phyloP scores from a whole-genome alignment of 2,888 invertebrate genomes.

The Caenorhabditis plicata region DNA sequence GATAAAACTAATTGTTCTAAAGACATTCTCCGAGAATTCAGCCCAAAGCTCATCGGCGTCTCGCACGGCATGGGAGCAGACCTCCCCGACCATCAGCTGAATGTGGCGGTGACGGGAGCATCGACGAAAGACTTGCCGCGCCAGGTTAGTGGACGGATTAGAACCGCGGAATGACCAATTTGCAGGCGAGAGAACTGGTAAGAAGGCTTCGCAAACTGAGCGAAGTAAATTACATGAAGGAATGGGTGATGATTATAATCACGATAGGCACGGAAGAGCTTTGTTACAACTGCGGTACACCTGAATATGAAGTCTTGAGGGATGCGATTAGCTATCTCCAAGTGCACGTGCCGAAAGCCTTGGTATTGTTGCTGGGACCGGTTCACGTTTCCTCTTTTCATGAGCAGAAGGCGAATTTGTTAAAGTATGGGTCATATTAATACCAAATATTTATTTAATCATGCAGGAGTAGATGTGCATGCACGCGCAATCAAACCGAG shows the following conservation, averaged over 20 bases:
- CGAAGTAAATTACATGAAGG: slow-evolving; percentile 50
- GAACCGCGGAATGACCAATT: too few species aligned
- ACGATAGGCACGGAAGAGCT: slow-evolving; percentile 64
- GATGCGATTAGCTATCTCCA: slow-evolving; percentile 55
- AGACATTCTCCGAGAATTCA: slow-evolving; percentile 63
- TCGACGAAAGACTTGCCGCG: slow-evolving; percentile 46
- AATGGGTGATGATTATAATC: slow-evolving; percentile 64
- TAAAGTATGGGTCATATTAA: slow-evolving; percentile 35
- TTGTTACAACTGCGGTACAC: slow-evolving; percentile 49
- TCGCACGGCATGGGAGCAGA: slow-evolving; percentile 62
- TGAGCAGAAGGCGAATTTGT: slow-evolving; percentile 52
- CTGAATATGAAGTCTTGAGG: slow-evolving; percentile 45
- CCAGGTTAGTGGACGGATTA: slow-evolving; percentile 57
- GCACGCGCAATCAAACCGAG: slow-evolving; percentile 45
- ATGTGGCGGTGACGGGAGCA: slow-evolving; percentile 56
- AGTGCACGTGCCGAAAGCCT: slow-evolving; percentile 54
- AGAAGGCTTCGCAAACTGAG: slow-evolving; percentile 39
- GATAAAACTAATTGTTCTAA: too few species aligned
- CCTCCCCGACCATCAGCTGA: slow-evolving; percentile 58
- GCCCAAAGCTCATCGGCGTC: slow-evolving; percentile 38
- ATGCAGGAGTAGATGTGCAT: slow-evolving; percentile 49
- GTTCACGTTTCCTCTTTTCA: slow-evolving; percentile 56
- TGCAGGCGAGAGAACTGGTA: slow-evolving; percentile 58
- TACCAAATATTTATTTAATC: not conserved
- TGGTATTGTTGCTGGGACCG: slow-evolving; percentile 60